Evolutionary conservation across 2,113 vertebrate species (phyloP).

Genomic region (Charadrius vociferus): DNA sequence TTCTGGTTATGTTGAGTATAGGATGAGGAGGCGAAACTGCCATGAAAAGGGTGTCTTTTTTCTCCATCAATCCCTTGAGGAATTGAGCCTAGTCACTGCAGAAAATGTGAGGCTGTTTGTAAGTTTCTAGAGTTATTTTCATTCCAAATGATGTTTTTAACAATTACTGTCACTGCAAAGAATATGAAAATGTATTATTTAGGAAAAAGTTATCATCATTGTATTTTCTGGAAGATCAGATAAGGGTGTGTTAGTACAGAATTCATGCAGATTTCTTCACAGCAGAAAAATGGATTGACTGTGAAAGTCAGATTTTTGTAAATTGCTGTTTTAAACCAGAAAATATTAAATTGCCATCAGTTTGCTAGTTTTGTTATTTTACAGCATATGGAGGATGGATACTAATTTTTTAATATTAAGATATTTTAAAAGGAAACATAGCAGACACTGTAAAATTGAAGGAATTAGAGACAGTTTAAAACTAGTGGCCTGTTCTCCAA

Average conservation of each 20-base stretch:
- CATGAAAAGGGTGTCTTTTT: not conserved
- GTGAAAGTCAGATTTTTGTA: not conserved
- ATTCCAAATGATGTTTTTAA: not conserved
- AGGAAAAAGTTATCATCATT: not conserved
- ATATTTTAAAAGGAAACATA: not conserved
- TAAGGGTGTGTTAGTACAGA: not conserved
- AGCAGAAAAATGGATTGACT: not conserved
- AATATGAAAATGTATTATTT: not conserved
- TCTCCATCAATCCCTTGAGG: not conserved
- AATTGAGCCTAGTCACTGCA: not conserved
- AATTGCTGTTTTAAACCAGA: slow-evolving; percentile 6
- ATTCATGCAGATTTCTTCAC: not conserved
- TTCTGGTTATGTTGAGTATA: not conserved
- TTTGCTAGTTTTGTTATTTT: slow-evolving; percentile 33
- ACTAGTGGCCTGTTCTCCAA: not conserved
- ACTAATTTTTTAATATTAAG: slow-evolving; percentile 27
- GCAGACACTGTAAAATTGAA: not conserved
- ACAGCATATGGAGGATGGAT: not conserved
- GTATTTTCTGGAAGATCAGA: not conserved
- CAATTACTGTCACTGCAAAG: not conserved
- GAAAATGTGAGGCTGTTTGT: not conserved
- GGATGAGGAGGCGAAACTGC: not conserved
- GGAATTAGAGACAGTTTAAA: slow-evolving; percentile 12
- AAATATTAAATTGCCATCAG: slow-evolving; percentile 1
- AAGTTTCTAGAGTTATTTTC: not conserved